Evolutionary conservation across 2,113 vertebrate genomes (phyloP).

Genomic region (Thymallus thymallus): DNA sequence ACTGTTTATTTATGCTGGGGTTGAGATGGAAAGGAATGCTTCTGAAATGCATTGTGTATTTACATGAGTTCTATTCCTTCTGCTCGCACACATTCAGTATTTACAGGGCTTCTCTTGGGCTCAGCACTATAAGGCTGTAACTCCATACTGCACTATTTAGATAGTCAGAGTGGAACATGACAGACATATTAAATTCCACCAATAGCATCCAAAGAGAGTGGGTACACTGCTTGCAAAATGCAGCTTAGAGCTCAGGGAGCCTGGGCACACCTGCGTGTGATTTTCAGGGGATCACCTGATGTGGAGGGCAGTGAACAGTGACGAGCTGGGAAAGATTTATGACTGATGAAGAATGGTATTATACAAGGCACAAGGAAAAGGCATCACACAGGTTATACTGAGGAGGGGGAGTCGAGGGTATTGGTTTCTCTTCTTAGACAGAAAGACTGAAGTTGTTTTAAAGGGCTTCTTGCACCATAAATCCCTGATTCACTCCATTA

Average conservation of each 20-base stretch:
- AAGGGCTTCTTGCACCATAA: slow-evolving; percentile 62
- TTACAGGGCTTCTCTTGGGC: slow-evolving; percentile 39
- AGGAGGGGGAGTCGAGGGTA: slow-evolving; percentile 36
- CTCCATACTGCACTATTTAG: slow-evolving; percentile 70
- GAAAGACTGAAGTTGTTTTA: slow-evolving; percentile 29
- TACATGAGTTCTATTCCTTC: slow-evolving; percentile 43
- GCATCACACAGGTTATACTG: no score
- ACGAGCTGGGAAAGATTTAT: slow-evolving; percentile 73
- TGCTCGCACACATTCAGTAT: slow-evolving; percentile 51
- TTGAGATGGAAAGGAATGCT: slow-evolving; percentile 56
- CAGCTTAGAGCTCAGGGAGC: slow-evolving; percentile 7
- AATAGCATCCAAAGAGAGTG: slow-evolving; percentile 23
- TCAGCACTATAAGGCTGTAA: slow-evolving; percentile 47
- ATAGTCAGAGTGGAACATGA: slow-evolving; percentile 61
- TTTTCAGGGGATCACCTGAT: slow-evolving; percentile 65
- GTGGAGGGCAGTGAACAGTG: slow-evolving; percentile 58
- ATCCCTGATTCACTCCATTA: slow-evolving; percentile 64
- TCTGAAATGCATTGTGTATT: slow-evolving; percentile 56
- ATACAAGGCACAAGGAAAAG: slow-evolving; percentile 27
- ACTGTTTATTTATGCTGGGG: slow-evolving; percentile 67
- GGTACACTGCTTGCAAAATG: slow-evolving; percentile 37
- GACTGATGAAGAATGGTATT: slow-evolving; percentile 55
- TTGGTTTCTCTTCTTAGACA: slow-evolving; percentile 64
- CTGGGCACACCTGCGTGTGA: slow-evolving; percentile 67
- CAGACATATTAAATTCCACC: slow-evolving; percentile 57